phyloP scores from a whole-genome alignment of 2,113 vertebrate genomes.

The Ginglymostoma cirratum region DNA sequence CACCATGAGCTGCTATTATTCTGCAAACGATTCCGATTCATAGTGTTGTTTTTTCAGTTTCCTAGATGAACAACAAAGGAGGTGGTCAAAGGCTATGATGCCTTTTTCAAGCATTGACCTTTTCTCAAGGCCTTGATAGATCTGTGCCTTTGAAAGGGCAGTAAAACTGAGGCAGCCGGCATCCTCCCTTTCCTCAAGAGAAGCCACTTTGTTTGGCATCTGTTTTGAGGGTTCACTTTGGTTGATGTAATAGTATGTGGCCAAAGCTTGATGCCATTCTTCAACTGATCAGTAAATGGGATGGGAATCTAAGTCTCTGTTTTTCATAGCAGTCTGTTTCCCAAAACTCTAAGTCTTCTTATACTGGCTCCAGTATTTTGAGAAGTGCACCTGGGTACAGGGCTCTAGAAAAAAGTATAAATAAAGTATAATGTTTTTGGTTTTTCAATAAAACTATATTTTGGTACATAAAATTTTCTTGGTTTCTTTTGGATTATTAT shows the following conservation, averaged over 20 bases:
- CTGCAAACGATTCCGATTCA: background rate
- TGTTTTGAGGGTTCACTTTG: background rate
- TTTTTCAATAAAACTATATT: slow-evolving; percentile 32
- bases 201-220: background rate
- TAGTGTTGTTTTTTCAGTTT: background rate
- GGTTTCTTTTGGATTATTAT: background rate
- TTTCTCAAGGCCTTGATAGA: background rate
- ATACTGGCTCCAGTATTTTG: background rate
- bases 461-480: background rate
- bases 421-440: background rate
- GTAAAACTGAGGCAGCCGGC: background rate
- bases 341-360: background rate
- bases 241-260: background rate
- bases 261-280: background rate
- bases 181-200: background rate
- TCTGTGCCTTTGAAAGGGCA: background rate
- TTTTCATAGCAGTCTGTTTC: background rate
- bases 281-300: background rate
- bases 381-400: background rate
- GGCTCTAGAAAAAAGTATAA: background rate
- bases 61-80: background rate
- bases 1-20: background rate
- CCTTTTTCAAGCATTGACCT: background rate
- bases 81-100: background rate
- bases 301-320: background rate